These are phyloP conservation scores for Pelodytes ibericus DNA, from an alignment of 2,797 vertebrate genomes.

Conservation along the genomic window DNA sequence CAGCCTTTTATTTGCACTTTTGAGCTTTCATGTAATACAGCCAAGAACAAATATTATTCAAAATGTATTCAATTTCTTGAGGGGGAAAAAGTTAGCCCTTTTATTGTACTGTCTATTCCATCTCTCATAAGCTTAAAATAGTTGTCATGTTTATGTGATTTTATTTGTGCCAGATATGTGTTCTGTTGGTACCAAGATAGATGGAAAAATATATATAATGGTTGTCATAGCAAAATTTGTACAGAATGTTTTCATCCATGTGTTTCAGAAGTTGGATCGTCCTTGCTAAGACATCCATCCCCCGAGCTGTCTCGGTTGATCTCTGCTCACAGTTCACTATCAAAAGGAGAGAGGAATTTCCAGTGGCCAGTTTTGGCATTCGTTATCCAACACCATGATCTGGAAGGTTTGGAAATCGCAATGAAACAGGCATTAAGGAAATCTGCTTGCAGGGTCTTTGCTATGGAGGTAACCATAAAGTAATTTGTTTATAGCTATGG, in stretches of 20 bases:
- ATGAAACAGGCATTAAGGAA: conserved; percentile 97
- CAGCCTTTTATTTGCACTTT: no score
- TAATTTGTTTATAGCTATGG: neutral
- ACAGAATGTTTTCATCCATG: neutral
- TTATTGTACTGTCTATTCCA: no score
- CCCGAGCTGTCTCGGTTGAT: conserved; percentile 97
- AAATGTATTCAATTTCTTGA: no score
- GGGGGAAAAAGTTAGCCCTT: no score
- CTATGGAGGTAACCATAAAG: conserved; percentile 89
- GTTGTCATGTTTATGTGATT: no score
- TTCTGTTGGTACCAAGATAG: no score
- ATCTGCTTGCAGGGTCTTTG: conserved; percentile 97
- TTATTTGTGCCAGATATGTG: no score
- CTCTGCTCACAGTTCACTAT: conserved; percentile 96
- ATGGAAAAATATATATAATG: no score
- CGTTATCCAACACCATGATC: conserved; percentile 97
- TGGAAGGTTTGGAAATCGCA: conserved; percentile 96
- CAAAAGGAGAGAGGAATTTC: conserved; percentile 98
- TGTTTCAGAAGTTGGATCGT: conserved; percentile 92
- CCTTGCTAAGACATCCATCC: conserved; percentile 94
- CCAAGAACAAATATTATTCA: no score
- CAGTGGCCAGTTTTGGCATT: conserved; percentile 98
- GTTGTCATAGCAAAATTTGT: no score
- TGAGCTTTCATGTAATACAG: no score
- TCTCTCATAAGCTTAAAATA: no score